Base-by-base conservation (phyloP, 2,797 vertebrate species). In the Diglossa cyanea region DNA sequence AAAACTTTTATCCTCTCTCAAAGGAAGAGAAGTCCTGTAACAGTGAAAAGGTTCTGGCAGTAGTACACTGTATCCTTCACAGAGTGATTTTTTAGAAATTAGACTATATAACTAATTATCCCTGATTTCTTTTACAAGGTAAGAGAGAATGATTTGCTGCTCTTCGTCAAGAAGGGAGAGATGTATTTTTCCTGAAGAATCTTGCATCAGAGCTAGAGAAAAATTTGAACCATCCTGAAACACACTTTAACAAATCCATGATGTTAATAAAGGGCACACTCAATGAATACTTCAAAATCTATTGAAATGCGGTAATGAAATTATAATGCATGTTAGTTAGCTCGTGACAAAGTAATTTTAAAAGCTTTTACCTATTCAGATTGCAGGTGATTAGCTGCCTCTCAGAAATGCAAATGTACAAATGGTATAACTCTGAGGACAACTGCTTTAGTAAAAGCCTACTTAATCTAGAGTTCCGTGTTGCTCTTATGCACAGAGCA, bases 381-480 rank as follows among this genome's bases (percentile, higher is more conserved):
- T 91, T 90, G 84, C 62, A 91, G 84, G 79, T 96, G 86, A 96
- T 96, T 95, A 97, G 81, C 72, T 91, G 70, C 85, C 51, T 93
- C 78, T 96, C 82, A 88, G 87, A 93, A 89, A 95, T 95, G 94
- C 81, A 95, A 96, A 97, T 95, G 61, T 78, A 44, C 2, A 15
- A 93, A 75, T 53, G 57, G 48, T 65, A 2, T 66, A 88, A 90
- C 65, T 92, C 71, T 68, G 39, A 80, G 65, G 95, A 75, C 11
- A 75, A 92, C 54, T 42, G 54, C 54, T 79, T 85, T 55, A 86
- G 39, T 66, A 72, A 80, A 91, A 88, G 18, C 47, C 67, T 79
- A 25, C 33, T 68, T 60, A 91, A 89, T 89, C 72, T 89, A 45
- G 96, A 90, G 81, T 66, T 85, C 72, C 2, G 0, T 80, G 13